A percentile compares a stretch with the other conserved stretches of the same genome.
These are phyloP conservation scores for Synchiropus splendidus DNA, from an alignment of 2,113 vertebrate genomes.

Conservation along the genomic window DNA sequence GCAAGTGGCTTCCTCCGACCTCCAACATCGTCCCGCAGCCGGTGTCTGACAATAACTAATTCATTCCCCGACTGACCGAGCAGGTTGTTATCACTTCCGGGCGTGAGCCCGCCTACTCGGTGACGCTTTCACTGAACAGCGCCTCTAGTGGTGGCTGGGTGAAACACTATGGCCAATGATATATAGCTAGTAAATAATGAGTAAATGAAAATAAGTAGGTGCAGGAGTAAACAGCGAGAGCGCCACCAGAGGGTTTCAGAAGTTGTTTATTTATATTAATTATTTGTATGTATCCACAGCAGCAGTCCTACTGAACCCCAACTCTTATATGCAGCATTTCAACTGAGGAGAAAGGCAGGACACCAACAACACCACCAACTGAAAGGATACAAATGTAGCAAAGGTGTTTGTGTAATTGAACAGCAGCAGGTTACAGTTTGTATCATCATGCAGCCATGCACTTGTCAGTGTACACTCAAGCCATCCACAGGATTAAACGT, in stretches of 20 bases:
- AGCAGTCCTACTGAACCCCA: slow-evolving; percentile 54
- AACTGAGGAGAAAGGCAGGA: slow-evolving; percentile 22
- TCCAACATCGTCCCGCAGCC: too few species aligned
- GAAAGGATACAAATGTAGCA: slow-evolving; percentile 32
- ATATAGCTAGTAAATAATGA: too few species aligned
- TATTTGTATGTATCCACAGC: slow-evolving; percentile 69
- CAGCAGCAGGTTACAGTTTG: slow-evolving; percentile 10
- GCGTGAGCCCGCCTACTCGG: neutral
- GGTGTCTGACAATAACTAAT: too few species aligned
- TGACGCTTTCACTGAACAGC: neutral
- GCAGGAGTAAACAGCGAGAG: neutral
- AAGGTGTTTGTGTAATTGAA: slow-evolving; percentile 8
- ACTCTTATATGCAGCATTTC: slow-evolving; percentile 41
- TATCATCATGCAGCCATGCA: slow-evolving; percentile 68
- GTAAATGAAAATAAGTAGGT: too few species aligned
- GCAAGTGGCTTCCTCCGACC: too few species aligned
- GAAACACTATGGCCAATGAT: too few species aligned
- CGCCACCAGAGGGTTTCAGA: slow-evolving; percentile 35
- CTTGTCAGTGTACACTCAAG: slow-evolving; percentile 47
- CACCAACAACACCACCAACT: slow-evolving; percentile 33
- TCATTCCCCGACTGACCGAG: too few species aligned
- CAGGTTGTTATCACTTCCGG: slow-evolving; percentile 1
- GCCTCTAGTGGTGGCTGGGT: slow-evolving; percentile 1
- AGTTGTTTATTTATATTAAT: slow-evolving; percentile 71
- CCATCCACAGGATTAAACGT: slow-evolving; percentile 50